phyloP scores from a whole-genome alignment of 2,113 vertebrate genomes.

The Podarcis muralis region DNA sequence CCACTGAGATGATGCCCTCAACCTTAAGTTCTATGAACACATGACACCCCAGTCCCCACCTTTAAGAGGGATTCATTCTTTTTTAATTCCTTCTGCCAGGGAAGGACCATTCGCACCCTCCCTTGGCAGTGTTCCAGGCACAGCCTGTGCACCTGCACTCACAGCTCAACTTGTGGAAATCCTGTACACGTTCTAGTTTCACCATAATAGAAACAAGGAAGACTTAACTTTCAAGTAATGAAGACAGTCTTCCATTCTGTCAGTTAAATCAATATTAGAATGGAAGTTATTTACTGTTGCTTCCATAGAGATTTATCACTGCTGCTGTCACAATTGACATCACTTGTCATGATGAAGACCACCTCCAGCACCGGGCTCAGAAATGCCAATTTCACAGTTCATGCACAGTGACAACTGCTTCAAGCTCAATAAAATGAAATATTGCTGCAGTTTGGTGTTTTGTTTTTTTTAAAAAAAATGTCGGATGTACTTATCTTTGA shows the following conservation, averaged over 20 bases:
- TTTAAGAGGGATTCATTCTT: neutral
- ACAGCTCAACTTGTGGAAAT: neutral
- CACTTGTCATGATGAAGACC: constrained; percentile 19
- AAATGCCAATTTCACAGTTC: constrained; percentile 38
- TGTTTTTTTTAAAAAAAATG: neutral
- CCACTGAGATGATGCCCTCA: neutral
- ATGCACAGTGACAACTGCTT: constrained; percentile 24
- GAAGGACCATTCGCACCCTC: neutral
- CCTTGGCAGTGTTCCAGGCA: neutral
- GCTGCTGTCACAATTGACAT: constrained; percentile 20
- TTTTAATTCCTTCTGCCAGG: neutral
- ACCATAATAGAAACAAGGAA: constrained; percentile 3
- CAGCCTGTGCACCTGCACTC: neutral
- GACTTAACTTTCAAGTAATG: constrained; percentile 21
- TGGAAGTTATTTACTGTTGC: constrained; percentile 22
- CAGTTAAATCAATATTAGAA: constrained; percentile 34
- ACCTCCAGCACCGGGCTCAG: constrained; percentile 16
- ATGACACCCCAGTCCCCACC: too few species aligned
- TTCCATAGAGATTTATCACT: constrained; percentile 33
- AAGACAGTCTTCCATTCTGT: constrained; percentile 3
- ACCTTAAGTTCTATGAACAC: too few species aligned
- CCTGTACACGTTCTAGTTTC: neutral
- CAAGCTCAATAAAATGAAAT: constrained; percentile 11
- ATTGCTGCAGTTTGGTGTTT: neutral
- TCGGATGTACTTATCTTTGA: neutral